phyloP scores from a whole-genome alignment of 2,888 invertebrate genomes.

The Athrips mouffetella region DNA sequence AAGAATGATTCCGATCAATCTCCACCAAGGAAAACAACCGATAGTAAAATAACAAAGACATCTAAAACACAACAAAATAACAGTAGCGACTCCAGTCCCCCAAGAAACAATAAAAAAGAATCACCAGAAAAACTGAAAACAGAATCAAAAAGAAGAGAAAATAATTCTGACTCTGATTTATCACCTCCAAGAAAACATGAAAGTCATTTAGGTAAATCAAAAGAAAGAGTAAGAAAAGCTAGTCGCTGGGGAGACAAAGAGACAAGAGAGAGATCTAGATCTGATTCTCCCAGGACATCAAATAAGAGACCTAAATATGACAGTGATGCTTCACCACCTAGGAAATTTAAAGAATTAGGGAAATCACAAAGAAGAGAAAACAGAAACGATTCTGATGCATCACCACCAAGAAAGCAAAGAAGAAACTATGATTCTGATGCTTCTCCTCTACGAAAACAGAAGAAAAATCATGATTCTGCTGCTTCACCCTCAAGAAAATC shows the following conservation, averaged over 20 bases:
- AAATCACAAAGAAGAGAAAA: conserved; percentile 22
- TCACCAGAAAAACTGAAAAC: conserved; percentile 19
- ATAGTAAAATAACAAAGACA: conserved; percentile 16
- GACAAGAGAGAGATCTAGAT: conserved; percentile 5
- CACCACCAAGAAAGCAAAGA: conserved; percentile 10
- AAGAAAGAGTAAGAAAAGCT: conserved; percentile 35
- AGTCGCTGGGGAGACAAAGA: conserved; percentile 44
- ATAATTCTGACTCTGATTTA: conserved; percentile 31
- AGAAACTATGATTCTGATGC: conserved; percentile 24
- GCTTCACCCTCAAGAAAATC: conserved; percentile 45
- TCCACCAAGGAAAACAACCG: conserved; percentile 30
- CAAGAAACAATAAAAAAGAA: conserved; percentile 34
- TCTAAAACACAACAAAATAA: conserved; percentile 26
- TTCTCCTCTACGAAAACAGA: conserved; percentile 22
- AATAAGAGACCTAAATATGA: conserved; percentile 23
- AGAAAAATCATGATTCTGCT: conserved; percentile 34
- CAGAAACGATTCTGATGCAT: background rate
- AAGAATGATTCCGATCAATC: conserved; percentile 48
- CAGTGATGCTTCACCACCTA: conserved; percentile 35
- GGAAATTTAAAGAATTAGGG: conserved; percentile 25
- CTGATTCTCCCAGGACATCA: conserved; percentile 20
- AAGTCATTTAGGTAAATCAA: conserved; percentile 24
- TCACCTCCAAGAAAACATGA: conserved; percentile 37
- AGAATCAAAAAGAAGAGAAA: conserved; percentile 17
- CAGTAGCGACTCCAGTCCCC: conserved; percentile 60